These are phyloP conservation scores for Grammomys dolichurus DNA, from an alignment of 2,113 vertebrate species.

Conservation along the genomic window DNA sequence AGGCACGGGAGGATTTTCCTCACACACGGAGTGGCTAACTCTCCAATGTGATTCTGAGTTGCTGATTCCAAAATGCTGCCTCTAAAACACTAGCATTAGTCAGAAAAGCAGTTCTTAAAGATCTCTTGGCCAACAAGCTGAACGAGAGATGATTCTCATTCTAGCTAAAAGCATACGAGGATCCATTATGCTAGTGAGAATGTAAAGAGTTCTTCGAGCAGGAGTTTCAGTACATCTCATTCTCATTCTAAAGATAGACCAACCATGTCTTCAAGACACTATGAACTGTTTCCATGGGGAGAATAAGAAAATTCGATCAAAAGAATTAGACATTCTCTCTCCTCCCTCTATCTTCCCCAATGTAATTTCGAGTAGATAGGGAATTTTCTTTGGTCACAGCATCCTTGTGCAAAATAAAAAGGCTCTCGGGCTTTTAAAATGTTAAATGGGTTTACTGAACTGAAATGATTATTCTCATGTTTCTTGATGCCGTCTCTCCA, in stretches of 20 bases:
- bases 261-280: conserved; percentile 12
- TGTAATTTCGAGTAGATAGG: neutral
- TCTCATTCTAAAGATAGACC: conserved; percentile 42
- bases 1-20: neutral
- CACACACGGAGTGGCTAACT: neutral
- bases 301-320: neutral
- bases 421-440: neutral
- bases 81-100: neutral
- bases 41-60: neutral
- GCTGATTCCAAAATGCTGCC: neutral
- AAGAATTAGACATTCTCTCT: neutral
- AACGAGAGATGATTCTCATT: neutral
- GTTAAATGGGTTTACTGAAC: conserved; percentile 1
- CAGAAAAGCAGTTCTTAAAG: neutral
- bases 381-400: neutral
- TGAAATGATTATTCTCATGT: neutral
- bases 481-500: neutral
- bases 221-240: neutral
- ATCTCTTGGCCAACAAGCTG: neutral
- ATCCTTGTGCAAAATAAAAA: conserved; percentile 22
- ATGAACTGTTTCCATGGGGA: neutral
- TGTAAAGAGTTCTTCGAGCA: neutral
- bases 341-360: neutral
- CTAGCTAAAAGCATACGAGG: neutral
- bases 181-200: neutral